phyloP scores from a whole-genome alignment of 2,113 vertebrate genomes.

The Panurus biarmicus region DNA sequence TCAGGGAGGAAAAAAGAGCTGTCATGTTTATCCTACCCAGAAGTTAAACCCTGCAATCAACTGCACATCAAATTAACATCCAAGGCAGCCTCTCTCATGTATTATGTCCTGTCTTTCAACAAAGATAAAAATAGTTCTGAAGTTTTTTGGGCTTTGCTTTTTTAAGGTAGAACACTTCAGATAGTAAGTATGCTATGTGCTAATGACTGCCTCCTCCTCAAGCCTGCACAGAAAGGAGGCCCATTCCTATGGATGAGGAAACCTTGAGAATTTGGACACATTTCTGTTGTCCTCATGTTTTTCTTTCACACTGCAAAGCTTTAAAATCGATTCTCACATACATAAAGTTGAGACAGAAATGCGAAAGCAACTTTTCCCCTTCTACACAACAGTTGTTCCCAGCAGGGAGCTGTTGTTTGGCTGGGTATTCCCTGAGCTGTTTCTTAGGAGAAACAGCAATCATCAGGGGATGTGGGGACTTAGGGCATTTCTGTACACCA shows the following conservation, averaged over 20 bases:
- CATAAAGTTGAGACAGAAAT: neutral
- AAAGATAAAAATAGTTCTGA: neutral
- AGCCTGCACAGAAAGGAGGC: neutral
- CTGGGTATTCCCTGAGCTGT: rapidly evolving
- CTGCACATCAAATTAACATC: constrained; percentile 11
- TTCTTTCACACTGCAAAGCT: neutral
- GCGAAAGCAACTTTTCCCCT: neutral
- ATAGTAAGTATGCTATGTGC: neutral
- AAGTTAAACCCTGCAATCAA: constrained; percentile 20
- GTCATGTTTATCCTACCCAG: neutral
- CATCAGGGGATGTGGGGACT: neutral
- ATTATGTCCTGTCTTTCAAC: neutral
- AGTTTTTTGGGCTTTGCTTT: neutral
- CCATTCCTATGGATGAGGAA: neutral
- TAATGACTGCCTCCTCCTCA: neutral
- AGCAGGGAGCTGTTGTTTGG: too few relatives aligned
- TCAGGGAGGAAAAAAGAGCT: neutral
- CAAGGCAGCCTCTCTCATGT: constrained; percentile 7
- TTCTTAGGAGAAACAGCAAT: neutral
- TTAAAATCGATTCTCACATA: neutral
- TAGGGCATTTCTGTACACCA: neutral
- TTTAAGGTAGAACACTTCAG: constrained; percentile 3
- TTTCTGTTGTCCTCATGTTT: neutral
- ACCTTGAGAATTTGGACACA: neutral
- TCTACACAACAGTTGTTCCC: neutral